Evolutionary conservation across 2,113 vertebrate species (phyloP).

Genomic region (Eonycteris spelaea): DNA sequence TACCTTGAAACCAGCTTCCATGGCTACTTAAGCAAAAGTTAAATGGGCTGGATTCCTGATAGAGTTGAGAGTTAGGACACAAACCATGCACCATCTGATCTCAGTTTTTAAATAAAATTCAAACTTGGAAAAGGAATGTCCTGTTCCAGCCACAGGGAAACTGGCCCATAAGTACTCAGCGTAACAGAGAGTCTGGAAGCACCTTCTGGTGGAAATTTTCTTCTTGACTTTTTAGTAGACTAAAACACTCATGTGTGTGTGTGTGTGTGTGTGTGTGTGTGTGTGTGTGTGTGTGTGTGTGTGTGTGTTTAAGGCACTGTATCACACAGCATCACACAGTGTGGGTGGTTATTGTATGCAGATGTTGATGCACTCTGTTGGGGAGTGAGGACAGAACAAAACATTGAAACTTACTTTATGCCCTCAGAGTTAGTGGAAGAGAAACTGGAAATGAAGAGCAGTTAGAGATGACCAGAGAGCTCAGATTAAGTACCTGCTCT

Average conservation of each 20-base stretch:
- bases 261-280: neutral
- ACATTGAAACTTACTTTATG: no score
- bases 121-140: neutral
- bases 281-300: neutral
- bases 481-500: neutral
- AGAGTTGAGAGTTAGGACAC: neutral
- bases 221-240: no score
- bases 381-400: neutral
- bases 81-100: neutral
- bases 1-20: neutral
- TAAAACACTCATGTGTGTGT: neutral
- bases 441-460: neutral
- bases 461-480: neutral
- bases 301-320: neutral
- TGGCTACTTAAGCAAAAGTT: neutral
- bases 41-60: neutral
- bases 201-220: neutral
- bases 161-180: neutral
- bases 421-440: neutral
- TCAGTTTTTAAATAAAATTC: neutral
- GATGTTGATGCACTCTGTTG: accelerated
- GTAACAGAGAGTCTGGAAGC: accelerated
- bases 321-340: neutral
- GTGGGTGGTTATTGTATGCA: no score
- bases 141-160: neutral